Conservation (phyloP, 2,797 vertebrate genomes). For the Emydoidea blandingii region DNA sequence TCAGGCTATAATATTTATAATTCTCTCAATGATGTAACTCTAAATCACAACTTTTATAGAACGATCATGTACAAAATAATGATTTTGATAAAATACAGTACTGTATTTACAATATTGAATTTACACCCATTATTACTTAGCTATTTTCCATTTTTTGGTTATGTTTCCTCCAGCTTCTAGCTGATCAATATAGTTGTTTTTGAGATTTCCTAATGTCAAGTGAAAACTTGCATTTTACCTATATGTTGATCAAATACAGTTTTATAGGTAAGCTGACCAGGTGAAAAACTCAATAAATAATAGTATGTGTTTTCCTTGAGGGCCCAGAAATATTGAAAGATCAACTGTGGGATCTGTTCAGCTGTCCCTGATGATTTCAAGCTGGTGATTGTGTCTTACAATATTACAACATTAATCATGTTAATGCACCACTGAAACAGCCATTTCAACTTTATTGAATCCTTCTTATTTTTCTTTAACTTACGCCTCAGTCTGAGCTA, state of each 20-base stretch:
- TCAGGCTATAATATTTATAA: background rate
- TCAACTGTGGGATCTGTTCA: background rate
- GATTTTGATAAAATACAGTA: background rate
- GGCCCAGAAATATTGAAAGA: background rate
- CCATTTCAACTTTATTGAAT: background rate
- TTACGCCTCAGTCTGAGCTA: background rate
- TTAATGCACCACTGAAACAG: background rate
- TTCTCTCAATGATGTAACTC: background rate
- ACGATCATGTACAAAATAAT: background rate
- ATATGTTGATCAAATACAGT: background rate
- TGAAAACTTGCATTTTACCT: background rate
- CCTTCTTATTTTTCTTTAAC: background rate
- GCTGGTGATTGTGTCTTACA: background rate
- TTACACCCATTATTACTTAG: background rate
- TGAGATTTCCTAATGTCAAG: background rate
- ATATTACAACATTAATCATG: background rate
- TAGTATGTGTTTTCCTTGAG: background rate
- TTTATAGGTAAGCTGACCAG: background rate
- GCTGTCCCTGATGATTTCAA: background rate
- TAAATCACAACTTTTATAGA: background rate
- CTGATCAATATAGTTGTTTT: background rate
- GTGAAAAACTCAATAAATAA: background rate
- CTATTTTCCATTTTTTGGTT: background rate
- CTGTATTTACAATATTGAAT: background rate
- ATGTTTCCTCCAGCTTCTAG: background rate